Evolutionary conservation across 2,113 vertebrate genomes (phyloP).

Genomic region (Stigmatopora nigra): DNA sequence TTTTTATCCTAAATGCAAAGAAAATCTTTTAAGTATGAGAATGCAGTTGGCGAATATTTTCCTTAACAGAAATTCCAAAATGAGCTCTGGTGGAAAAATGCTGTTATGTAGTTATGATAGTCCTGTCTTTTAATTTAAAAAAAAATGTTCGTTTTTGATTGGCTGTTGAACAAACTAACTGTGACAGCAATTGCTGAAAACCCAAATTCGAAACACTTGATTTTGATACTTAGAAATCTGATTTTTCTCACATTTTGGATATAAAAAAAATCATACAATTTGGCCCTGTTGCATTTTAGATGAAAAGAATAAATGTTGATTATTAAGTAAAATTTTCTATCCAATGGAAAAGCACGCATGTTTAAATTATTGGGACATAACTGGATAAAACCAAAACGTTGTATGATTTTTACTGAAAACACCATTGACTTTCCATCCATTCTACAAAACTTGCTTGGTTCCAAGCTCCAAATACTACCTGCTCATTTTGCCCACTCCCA

Average conservation of each 20-base stretch:
- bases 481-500: constrained; percentile 19
- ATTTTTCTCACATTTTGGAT: too few species aligned
- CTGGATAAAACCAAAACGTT: neutral
- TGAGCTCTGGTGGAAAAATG: neutral
- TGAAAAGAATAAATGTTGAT: neutral
- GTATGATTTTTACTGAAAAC: neutral
- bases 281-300: neutral
- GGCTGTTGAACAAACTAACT: neutral
- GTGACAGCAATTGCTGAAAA: too few species aligned
- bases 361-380: neutral
- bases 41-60: neutral
- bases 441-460: neutral
- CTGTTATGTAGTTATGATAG: neutral
- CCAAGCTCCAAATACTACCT: constrained; percentile 27
- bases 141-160: neutral
- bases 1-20: neutral
- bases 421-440: neutral
- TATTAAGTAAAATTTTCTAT: neutral
- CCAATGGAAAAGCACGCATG: neutral
- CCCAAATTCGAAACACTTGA: too few species aligned
- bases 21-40: neutral
- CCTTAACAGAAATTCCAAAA: neutral
- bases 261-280: neutral
- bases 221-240: too few species aligned
- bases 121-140: neutral